Evolutionary conservation across 1,140 invertebrate species (phyloP).

Genomic region (Laupala kohalensis): DNA sequence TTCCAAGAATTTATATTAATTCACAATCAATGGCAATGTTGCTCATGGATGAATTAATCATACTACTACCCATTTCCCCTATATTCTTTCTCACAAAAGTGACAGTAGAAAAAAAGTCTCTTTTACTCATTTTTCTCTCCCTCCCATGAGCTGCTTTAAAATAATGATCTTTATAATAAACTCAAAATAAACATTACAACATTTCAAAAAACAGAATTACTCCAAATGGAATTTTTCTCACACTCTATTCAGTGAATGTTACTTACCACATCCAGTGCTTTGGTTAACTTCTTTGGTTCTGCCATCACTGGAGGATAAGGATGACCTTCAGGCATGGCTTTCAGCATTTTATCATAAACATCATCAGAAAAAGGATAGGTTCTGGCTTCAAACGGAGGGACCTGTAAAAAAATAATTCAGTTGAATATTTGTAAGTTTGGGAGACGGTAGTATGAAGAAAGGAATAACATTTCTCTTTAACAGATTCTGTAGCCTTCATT

Average conservation of each 20-base stretch:
- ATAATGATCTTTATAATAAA: neutral
- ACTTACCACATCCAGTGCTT: conserved; percentile 6
- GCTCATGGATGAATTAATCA: no score
- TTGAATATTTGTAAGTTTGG: no score
- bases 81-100: neutral
- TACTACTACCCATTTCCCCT: neutral
- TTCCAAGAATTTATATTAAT: no score
- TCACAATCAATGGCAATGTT: no score
- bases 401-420: conserved; percentile 24
- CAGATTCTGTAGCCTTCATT: no score
- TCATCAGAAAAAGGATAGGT: conserved; percentile 60
- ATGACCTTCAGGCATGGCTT: conserved; percentile 49
- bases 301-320: conserved; percentile 20
- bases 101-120: neutral
- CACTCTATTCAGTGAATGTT: no score
- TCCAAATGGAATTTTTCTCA: no score
- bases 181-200: no score
- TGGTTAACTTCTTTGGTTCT: conserved; percentile 11
- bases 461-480: no score
- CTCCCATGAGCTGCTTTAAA: neutral
- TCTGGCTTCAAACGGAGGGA: conserved; percentile 55
- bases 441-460: no score
- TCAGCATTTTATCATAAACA: conserved; percentile 52
- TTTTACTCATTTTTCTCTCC: neutral
- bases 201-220: no score